A percentile compares a stretch with the other conserved stretches of the same genome.
Conservation (phyloP, 2,888 invertebrate genomes). For the Podabrus alpinus region DNA sequence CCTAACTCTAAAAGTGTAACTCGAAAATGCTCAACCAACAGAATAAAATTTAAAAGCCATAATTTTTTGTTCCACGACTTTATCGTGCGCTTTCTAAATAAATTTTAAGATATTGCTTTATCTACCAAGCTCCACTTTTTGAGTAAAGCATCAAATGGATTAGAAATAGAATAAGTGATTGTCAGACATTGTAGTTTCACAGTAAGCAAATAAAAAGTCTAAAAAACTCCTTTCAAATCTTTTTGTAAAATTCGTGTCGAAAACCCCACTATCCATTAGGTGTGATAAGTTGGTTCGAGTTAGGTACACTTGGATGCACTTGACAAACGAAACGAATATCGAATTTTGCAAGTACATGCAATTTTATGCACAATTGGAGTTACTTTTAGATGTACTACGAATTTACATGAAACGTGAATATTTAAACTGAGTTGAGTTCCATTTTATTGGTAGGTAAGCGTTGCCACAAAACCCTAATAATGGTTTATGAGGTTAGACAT, state of each 20-base stretch:
- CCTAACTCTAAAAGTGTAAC: constrained; percentile 9
- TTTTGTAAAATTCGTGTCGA: background rate
- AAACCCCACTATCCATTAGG: background rate
- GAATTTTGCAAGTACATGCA: background rate
- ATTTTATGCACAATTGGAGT: background rate
- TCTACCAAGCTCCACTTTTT: constrained; percentile 8
- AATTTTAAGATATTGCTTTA: constrained; percentile 9
- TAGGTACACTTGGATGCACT: background rate
- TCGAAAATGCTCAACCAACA: constrained; percentile 12
- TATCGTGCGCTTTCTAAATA: background rate
- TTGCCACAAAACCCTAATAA: background rate
- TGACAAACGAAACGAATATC: background rate
- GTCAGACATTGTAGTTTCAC: background rate
- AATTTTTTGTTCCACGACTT: constrained; percentile 16
- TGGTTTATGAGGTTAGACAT: background rate
- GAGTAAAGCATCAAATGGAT: constrained; percentile 13
- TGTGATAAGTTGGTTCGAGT: background rate
- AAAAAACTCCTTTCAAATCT: background rate
- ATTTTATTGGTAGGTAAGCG: background rate
- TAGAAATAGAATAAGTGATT: constrained; percentile 20
- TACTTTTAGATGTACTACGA: background rate
- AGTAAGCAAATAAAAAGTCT: background rate
- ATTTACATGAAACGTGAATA: background rate
- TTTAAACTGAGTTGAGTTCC: background rate
- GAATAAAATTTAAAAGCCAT: constrained; percentile 19